A percentile compares a stretch with the other conserved stretches of the same genome.
Evolutionary conservation across 1,140 invertebrate genomes (phyloP).

Genomic region (Metopolophium dirhodum): DNA sequence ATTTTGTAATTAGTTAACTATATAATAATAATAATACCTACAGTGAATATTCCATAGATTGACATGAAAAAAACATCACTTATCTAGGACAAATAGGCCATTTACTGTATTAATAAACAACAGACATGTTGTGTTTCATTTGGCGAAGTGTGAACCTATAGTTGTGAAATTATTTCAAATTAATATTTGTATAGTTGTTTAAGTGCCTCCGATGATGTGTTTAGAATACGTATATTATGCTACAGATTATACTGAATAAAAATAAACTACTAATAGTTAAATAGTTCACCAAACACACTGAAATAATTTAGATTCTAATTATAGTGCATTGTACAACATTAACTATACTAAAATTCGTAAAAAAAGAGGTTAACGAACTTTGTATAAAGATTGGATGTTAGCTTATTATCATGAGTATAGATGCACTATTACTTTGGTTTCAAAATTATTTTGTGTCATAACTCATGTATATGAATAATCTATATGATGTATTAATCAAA

Average conservation of each 20-base stretch:
- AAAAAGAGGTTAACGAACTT: not conserved
- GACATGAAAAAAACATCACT: not conserved
- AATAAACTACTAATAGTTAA: constrained; percentile 2
- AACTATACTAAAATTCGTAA: not conserved
- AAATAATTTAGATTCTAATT: constrained; percentile 13
- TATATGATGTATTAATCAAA: not conserved
- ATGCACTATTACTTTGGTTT: not conserved
- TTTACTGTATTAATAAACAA: constrained; percentile 6
- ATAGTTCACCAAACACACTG: constrained; percentile 6
- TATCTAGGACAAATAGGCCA: not conserved
- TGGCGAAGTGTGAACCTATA: not conserved
- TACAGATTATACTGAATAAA: constrained; percentile 2
- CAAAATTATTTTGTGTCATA: not conserved
- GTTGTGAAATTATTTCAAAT: not conserved
- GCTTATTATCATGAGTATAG: not conserved
- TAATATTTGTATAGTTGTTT: not conserved
- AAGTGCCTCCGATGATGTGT: not conserved
- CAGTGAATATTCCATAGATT: not conserved
- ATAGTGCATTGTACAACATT: not conserved
- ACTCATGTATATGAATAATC: not conserved
- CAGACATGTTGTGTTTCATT: not conserved
- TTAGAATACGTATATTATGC: not conserved
- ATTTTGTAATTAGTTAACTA: not conserved
- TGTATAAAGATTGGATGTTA: not conserved
- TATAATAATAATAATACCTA: not conserved